phyloP scores from a whole-genome alignment of 2,113 vertebrate genomes.

The Nycticorax nycticorax region DNA sequence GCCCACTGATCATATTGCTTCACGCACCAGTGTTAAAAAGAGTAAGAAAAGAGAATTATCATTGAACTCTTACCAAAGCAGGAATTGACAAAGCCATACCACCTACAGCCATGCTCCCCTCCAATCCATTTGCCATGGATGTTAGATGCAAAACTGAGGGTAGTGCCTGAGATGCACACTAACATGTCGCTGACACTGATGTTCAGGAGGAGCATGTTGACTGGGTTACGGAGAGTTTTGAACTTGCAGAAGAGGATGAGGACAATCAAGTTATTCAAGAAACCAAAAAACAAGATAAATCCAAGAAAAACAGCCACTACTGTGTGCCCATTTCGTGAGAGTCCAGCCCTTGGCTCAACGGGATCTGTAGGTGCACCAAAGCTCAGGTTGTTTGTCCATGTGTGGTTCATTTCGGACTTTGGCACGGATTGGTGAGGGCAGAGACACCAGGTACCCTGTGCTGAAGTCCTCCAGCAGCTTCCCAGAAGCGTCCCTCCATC shows the following conservation, averaged over 20 bases:
- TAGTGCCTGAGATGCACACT: constrained; percentile 87
- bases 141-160: constrained; percentile 87
- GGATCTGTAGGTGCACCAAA: constrained; percentile 16
- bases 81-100: constrained; percentile 93
- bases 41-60: not conserved
- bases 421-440: not conserved
- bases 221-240: constrained; percentile 85
- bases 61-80: constrained; percentile 82
- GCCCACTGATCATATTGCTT: not conserved
- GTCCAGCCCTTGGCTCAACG: constrained; percentile 41
- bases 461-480: not conserved
- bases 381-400: constrained; percentile 50
- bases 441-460: not conserved
- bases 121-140: constrained; percentile 84
- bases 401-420: constrained; percentile 30
- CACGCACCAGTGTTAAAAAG: not conserved
- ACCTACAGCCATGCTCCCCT: constrained; percentile 82
- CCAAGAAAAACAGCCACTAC: constrained; percentile 86
- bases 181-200: constrained; percentile 91
- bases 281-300: constrained; percentile 86
- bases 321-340: constrained; percentile 79
- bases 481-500: not conserved
- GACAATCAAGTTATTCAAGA: constrained; percentile 86
- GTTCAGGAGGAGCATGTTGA: constrained; percentile 90
- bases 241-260: constrained; percentile 88